Base-by-base conservation (phyloP, 2,888 invertebrate genomes). In the Andrena bucephala region DNA sequence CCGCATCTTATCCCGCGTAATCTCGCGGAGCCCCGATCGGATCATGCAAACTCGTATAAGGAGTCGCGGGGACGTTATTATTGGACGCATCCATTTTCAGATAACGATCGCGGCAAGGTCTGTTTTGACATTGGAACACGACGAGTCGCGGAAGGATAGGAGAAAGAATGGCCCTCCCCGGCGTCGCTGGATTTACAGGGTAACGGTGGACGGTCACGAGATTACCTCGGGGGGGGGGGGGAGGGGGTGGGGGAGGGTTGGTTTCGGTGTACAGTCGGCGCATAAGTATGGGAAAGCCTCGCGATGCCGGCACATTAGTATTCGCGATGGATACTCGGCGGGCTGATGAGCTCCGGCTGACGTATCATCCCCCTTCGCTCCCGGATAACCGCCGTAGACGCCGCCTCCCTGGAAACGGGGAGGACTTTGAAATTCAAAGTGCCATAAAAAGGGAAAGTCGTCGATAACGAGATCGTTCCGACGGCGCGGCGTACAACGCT, bases 311-410 rank as follows among this genome's bases (percentile, higher is more conserved):
- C n/a, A 81, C 90, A 92, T 92, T 90, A 90, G 91, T 92, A 92
- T 92, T 92, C 92, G 90, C 87, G 73, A 80, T 84, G 90, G 83
- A 88, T 88, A 78, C 87, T 84, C 82, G 88, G 77, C 81, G 86
- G 83, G 77, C 86, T 92, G 92, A 92, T 92, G 92, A 92, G 89
- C 85, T 85, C 85, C 57, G 88, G 79, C 87, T 88, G 90, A 87
- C 89, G 90, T 87, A 89, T 89, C 88, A 81, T 85, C 85, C 87
- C 85, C 79, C 63, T 59, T 57, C 36, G 42, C 24, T 36, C 16
- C 36, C 20, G 33, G 74, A 68, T 73, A 75, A 85, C 54, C 70
- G 66, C 69, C 57, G 29, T 0, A n/a, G 54, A 57, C 24, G 69
- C 73, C 60, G 72, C 82, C 42, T 77, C 72, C 63, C 75, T 24